These are phyloP conservation scores for Coptotermes formosanus DNA, from an alignment of 1,140 invertebrate species.

Conservation along the genomic window DNA sequence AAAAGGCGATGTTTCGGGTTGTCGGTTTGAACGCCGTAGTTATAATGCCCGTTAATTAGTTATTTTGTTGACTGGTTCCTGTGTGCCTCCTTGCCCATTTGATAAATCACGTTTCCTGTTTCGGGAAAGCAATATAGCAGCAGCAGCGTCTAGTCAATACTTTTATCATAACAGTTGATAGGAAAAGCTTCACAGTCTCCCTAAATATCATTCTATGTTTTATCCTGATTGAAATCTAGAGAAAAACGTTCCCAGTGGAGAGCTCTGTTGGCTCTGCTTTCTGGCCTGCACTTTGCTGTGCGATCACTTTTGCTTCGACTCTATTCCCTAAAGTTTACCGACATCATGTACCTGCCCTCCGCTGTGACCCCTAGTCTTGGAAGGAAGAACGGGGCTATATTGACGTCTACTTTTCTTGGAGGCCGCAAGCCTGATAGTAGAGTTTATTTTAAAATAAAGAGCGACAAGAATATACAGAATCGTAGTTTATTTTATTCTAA, in stretches of 20 bases:
- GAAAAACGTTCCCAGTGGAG: not conserved
- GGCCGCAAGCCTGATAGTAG: not conserved
- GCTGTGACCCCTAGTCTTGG: not conserved
- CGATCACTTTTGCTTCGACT: not conserved
- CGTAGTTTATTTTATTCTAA: not conserved
- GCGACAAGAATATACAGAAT: not conserved
- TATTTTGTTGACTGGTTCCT: too few relatives aligned
- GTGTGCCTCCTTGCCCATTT: too few relatives aligned
- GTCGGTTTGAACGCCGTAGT: too few relatives aligned
- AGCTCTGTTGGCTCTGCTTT: not conserved
- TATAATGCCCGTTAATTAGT: too few relatives aligned
- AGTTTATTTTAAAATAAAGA: not conserved
- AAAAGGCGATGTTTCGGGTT: too few relatives aligned
- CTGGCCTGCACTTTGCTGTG: not conserved
- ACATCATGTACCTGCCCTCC: not conserved
- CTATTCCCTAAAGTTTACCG: not conserved
- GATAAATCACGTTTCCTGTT: too few relatives aligned
- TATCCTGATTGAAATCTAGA: slow-evolving; percentile 5
- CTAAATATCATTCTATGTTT: not conserved
- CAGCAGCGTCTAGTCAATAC: too few relatives aligned
- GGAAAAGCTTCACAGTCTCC: not conserved
- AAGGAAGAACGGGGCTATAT: not conserved
- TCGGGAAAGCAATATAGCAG: too few relatives aligned
- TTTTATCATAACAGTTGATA: too few relatives aligned
- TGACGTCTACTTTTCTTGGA: not conserved